phyloP scores from a whole-genome alignment of 2,797 vertebrate species.

The Muscicapa comitata region DNA sequence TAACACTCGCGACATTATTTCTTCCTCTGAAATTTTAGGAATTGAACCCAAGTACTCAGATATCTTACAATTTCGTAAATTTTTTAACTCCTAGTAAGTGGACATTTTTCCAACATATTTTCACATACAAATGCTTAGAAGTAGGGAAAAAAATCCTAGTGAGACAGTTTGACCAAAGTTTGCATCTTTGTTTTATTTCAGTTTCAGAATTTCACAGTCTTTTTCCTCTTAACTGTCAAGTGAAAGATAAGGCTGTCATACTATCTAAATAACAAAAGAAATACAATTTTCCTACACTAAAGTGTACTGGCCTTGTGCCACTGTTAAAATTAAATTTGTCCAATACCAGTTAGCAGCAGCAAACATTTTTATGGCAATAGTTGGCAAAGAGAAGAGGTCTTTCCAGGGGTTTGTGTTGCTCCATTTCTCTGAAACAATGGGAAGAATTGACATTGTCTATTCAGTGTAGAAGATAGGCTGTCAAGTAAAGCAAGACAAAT shows the following conservation, averaged over 20 bases:
- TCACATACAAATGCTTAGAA: neutral
- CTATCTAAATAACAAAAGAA: slow-evolving; percentile 2
- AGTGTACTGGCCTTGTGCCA: neutral
- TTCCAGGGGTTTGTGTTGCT: slow-evolving; percentile 44
- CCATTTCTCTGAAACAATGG: slow-evolving; percentile 80
- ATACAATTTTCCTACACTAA: neutral
- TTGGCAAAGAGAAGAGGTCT: neutral
- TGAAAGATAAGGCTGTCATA: neutral
- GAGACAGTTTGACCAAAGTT: neutral
- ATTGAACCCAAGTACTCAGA: neutral
- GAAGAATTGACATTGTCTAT: slow-evolving; percentile 79
- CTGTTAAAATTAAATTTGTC: neutral
- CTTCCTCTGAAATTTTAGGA: neutral
- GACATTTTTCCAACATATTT: neutral
- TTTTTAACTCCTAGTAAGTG: neutral
- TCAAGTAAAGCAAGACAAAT: slow-evolving; percentile 94
- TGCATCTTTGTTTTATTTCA: neutral
- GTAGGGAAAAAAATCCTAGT: neutral
- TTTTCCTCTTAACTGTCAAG: neutral
- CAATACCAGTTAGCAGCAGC: neutral
- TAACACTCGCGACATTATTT: neutral
- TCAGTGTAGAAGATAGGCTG: slow-evolving; percentile 82
- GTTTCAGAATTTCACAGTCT: neutral
- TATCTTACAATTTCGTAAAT: neutral
- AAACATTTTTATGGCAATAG: slow-evolving; percentile 10